phyloP scores from a whole-genome alignment of 1,140 invertebrate genomes.

The Pachyrhynchus sulphureomaculatus region DNA sequence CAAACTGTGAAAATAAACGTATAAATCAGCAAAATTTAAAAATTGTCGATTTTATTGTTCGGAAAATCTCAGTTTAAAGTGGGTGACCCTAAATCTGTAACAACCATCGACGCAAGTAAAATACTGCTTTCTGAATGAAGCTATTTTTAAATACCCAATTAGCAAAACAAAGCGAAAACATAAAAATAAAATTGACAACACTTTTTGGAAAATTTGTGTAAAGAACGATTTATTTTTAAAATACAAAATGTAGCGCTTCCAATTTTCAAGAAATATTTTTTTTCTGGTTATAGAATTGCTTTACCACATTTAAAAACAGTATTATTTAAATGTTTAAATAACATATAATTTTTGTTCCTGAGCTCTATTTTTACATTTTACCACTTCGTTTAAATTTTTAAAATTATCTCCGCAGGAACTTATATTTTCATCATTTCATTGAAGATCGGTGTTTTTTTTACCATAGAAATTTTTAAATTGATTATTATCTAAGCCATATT shows the following conservation, averaged over 20 bases:
- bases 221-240: neutral
- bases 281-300: too few relatives aligned
- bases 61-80: neutral
- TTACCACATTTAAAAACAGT: too few relatives aligned
- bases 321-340: too few relatives aligned
- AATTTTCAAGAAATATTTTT: neutral
- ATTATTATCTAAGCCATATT: too few relatives aligned
- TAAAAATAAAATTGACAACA: conserved; percentile 4
- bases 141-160: neutral
- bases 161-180: neutral
- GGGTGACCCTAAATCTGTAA: neutral
- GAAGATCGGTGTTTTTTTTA: too few relatives aligned
- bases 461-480: too few relatives aligned
- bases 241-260: neutral
- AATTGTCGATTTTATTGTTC: neutral
- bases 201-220: neutral
- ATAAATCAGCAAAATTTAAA: neutral
- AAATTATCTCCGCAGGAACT: too few relatives aligned
- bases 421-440: too few relatives aligned
- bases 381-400: too few relatives aligned
- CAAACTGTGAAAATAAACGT: neutral
- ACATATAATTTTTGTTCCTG: too few relatives aligned
- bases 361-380: too few relatives aligned
- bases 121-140: neutral
- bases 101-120: neutral